Evolutionary conservation across 2,797 vertebrate genomes (phyloP), one percentile per base, ranked within the genome.

Genomic region (Epinephelus malabaricus): DNA sequence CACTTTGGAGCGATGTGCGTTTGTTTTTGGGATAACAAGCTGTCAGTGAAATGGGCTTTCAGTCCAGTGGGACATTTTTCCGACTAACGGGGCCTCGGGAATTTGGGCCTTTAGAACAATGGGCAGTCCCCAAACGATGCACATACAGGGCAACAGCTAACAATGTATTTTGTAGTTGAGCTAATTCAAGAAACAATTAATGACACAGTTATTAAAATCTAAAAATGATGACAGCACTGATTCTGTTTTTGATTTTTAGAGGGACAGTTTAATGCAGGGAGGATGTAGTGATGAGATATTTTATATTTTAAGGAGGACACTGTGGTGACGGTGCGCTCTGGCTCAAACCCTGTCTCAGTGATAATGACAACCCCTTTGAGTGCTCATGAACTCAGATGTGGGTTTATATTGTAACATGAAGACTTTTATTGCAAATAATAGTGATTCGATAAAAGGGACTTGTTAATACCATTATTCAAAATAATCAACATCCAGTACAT

Each of bases 381-480:
- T 55, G 87, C 73, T 87, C 89, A 93, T 93, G 45, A 92, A 93
- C 80, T 87, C 86, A 93, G 86, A 92, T 93, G 51, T 90, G 83
- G 85, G 71, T 92, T 92, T 82, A 88, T 88, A 90, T 90, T 92
- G 86, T 91, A 92, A 95, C 93, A 93, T 92, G 90, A 91, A 91
- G 89, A 92, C 87, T 93, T 94, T 94, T 93, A 94, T 94, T 94
- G 92, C 92, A 95, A 95, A 94, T 93, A 89, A 94, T 90, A 93
- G 65, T 84, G 88, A 84, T 88, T 89, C 34, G 85, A 91, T 91
- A 92, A 91, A 92, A 92, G 91, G 92, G 90, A 94, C 86, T 91
- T 86, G 89, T 92, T 93, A 92, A 94, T 92, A 91, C 88, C 90
- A 92, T 92, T 90, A 84, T 90, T 87, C 45, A 89, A 92, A 92